Conservation (phyloP, 2,888 invertebrate genomes). For the Mamestra brassicae region DNA sequence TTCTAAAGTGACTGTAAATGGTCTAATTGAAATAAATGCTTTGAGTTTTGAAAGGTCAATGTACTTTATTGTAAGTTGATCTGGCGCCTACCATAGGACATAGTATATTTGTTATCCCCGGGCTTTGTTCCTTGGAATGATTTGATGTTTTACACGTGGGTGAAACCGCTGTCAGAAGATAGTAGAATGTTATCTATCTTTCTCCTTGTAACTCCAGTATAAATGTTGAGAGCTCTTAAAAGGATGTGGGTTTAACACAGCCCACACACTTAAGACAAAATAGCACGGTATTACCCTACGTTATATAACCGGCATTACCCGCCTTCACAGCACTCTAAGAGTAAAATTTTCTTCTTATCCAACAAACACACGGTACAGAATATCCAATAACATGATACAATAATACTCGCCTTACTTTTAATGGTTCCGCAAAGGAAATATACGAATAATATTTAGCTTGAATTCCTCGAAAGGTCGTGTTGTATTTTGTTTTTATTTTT, state of each 20-base stretch:
- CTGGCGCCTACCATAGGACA: no score
- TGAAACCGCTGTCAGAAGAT: no score
- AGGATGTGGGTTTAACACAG: neutral
- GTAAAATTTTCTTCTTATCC: constrained; percentile 22
- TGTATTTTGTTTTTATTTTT: no score
- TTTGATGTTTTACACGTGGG: no score
- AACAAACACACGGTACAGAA: neutral
- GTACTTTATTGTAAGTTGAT: no score
- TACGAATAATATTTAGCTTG: neutral
- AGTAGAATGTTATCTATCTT: no score
- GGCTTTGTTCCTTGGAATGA: no score
- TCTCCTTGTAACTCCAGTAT: neutral
- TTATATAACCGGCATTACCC: neutral
- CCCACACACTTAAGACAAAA: constrained; percentile 4
- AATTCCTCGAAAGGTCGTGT: no score
- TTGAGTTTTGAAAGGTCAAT: no score
- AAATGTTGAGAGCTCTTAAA: neutral
- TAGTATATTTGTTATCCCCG: no score
- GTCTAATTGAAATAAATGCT: no score
- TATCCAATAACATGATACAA: constrained; percentile 20
- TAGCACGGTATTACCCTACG: neutral
- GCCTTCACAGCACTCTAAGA: neutral
- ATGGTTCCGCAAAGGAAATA: constrained; percentile 17
- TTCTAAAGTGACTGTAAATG: no score
- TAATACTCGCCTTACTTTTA: constrained; percentile 12